Evolutionary conservation across 2,797 vertebrate species (phyloP).

Genomic region (Dendrocincla fuliginosa): DNA sequence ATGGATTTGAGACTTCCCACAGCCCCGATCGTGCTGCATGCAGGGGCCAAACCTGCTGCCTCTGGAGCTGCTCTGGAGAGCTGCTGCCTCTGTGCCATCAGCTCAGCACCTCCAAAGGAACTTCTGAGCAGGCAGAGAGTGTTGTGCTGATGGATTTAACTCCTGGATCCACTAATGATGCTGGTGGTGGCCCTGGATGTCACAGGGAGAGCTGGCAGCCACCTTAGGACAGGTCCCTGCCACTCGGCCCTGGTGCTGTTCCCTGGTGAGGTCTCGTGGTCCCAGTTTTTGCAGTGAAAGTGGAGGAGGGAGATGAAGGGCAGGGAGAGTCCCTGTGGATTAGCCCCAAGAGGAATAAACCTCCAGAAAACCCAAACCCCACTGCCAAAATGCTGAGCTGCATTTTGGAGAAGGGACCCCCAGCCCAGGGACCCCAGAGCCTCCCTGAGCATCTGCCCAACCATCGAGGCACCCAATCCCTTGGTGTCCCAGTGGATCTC

Average conservation of each 20-base stretch:
- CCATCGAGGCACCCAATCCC: accelerated
- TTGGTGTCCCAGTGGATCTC: accelerated
- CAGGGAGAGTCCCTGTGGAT: not conserved
- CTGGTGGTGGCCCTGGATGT: accelerated
- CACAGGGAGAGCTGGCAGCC: not conserved
- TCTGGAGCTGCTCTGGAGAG: not conserved
- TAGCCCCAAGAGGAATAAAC: not conserved
- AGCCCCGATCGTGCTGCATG: accelerated
- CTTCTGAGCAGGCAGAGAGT: not conserved
- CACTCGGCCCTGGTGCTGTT: accelerated
- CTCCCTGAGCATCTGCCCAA: not conserved
- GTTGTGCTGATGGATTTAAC: not conserved
- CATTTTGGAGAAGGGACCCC: not conserved
- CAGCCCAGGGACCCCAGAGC: not conserved
- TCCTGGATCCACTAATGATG: not conserved
- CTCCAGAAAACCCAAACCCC: accelerated
- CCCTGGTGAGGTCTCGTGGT: accelerated
- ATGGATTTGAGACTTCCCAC: not conserved
- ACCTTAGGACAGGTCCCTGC: accelerated
- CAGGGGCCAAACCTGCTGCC: not conserved
- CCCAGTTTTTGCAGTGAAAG: not conserved
- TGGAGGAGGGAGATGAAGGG: not conserved
- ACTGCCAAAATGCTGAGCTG: not conserved
- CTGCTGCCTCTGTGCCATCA: not conserved
- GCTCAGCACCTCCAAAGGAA: not conserved